Conservation (phyloP, 1,140 invertebrate species). For the Schlechtendalia chinensis region DNA sequence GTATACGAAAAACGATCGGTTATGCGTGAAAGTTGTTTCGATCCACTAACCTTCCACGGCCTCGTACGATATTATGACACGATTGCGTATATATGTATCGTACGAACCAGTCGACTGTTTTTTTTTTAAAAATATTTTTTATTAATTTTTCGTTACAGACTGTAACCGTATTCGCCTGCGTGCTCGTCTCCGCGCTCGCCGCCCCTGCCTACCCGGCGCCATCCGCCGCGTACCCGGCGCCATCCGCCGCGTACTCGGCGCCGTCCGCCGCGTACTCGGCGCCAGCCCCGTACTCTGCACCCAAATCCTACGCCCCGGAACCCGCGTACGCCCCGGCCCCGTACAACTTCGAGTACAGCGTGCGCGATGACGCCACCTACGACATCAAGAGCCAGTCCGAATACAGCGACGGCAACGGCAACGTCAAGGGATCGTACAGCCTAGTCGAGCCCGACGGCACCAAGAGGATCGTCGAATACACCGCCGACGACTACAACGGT, state of each 20-base stretch:
- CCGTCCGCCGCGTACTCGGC: constrained; percentile 2
- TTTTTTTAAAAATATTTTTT: too few species aligned
- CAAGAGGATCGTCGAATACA: constrained; percentile 63
- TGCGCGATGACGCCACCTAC: constrained; percentile 61
- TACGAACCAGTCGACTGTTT: too few species aligned
- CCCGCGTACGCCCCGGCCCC: constrained; percentile 56
- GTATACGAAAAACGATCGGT: too few species aligned
- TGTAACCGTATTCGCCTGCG: constrained; percentile 24
- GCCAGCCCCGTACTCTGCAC: constrained; percentile 25
- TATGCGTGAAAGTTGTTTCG: too few species aligned
- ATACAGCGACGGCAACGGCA: constrained; percentile 60
- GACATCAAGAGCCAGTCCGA: constrained; percentile 65
- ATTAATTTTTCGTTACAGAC: neutral
- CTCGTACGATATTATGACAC: too few species aligned
- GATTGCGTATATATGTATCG: too few species aligned
- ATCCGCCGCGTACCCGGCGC: neutral
- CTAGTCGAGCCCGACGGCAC: constrained; percentile 61
- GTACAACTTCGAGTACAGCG: constrained; percentile 61
- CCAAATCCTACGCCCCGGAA: constrained; percentile 26
- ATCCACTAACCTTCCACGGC: too few species aligned
- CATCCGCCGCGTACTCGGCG: neutral
- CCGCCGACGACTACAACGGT: constrained; percentile 63
- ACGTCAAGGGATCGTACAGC: constrained; percentile 57
- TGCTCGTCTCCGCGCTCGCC: constrained; percentile 4
- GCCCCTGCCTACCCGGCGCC: neutral